phyloP scores from a whole-genome alignment of 1,140 invertebrate species.

The Diorhabda elongata region DNA sequence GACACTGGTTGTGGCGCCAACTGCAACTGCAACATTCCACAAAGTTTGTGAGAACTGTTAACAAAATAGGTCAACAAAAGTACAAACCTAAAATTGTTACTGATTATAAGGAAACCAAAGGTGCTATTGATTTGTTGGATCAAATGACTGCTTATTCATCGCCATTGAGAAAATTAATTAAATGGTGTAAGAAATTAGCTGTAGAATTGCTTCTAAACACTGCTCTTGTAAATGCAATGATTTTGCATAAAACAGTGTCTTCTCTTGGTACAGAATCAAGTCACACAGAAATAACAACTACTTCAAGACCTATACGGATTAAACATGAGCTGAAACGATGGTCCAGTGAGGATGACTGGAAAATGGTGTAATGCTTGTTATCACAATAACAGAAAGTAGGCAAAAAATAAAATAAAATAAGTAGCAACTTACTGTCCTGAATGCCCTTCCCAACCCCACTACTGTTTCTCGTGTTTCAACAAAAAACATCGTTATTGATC shows the following conservation, averaged over 20 bases:
- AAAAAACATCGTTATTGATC: neutral
- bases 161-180: neutral
- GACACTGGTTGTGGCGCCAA: no score
- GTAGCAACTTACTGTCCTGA: neutral
- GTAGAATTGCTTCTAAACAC: neutral
- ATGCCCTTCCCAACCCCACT: neutral
- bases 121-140: neutral
- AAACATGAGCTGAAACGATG: neutral
- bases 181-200: neutral
- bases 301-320: neutral
- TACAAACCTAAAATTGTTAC: slow-evolving; percentile 1
- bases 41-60: neutral
- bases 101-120: neutral
- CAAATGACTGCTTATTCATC: neutral
- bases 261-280: neutral
- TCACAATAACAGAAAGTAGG: neutral
- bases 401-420: neutral
- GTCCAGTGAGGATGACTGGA: neutral
- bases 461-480: neutral
- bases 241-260: neutral
- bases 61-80: neutral
- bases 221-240: neutral
- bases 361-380: neutral
- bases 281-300: neutral
- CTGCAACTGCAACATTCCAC: neutral